A percentile compares a stretch with the other conserved stretches of the same genome.
Evolutionary conservation across 2,888 invertebrate species (phyloP).

Genomic region (Alitta virens): DNA sequence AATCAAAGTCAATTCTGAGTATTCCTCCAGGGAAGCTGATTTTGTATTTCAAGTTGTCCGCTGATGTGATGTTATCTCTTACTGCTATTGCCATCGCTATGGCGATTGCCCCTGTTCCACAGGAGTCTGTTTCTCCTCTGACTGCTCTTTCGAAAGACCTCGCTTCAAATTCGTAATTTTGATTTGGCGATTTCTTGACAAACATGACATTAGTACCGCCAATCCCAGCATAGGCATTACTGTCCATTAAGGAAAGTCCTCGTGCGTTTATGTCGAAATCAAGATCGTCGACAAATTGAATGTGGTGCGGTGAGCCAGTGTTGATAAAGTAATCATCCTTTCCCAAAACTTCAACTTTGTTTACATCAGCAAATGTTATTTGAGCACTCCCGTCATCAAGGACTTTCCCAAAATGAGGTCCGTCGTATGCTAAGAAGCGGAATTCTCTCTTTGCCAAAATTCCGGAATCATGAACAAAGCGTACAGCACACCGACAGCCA

Average conservation of each 20-base stretch:
- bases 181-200: slow-evolving; percentile 7
- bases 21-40: too few species aligned
- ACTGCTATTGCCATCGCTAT: too few species aligned
- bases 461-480: too few species aligned
- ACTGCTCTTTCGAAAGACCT: slow-evolving; percentile 37
- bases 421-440: too few species aligned
- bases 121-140: slow-evolving; percentile 34
- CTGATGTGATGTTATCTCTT: too few species aligned
- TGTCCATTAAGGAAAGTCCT: slow-evolving; percentile 24
- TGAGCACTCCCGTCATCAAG: too few species aligned
- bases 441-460: too few species aligned
- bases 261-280: slow-evolving; percentile 20
- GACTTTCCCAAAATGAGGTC: too few species aligned
- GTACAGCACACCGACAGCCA: too few species aligned
- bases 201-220: slow-evolving; percentile 33
- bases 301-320: slow-evolving; percentile 35
- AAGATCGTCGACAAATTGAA: slow-evolving; percentile 29
- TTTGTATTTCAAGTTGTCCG: too few species aligned
- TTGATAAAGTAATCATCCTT: slow-evolving; percentile 28
- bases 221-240: slow-evolving; percentile 5
- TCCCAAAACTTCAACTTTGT: background rate
- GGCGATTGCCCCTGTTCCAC: slow-evolving; percentile 37
- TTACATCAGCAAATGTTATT: background rate
- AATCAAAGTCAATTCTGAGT: too few species aligned
- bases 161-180: too few species aligned